Percentiles rank a stretch among this genome's conserved stretches.
Evolutionary conservation across 2,888 invertebrate species (phyloP).

Genomic region (Venusia cambrica): DNA sequence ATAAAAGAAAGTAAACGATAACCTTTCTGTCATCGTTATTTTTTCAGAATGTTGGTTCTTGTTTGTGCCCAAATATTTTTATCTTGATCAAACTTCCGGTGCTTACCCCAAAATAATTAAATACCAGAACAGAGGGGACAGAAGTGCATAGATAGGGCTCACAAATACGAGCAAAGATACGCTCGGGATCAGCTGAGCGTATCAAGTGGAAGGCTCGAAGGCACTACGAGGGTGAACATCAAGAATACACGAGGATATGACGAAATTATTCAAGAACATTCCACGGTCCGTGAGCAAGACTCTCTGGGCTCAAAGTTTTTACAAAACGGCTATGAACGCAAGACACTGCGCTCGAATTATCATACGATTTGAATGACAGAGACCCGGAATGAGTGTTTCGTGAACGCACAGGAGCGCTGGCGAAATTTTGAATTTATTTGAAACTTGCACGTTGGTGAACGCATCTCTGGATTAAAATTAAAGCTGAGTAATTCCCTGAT

Average conservation of each 20-base stretch:
- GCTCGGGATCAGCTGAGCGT: conserved; percentile 23
- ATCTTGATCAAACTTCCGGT: not conserved
- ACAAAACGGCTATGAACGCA: conserved; percentile 8
- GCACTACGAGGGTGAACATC: conserved; percentile 15
- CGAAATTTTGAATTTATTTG: too few relatives aligned
- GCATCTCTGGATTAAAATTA: too few relatives aligned
- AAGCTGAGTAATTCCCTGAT: too few relatives aligned
- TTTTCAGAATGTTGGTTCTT: too few relatives aligned
- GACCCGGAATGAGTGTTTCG: too few relatives aligned
- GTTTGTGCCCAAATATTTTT: too few relatives aligned
- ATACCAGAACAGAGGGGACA: conserved; percentile 12
- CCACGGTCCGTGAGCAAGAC: conserved; percentile 13
- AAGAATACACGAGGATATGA: conserved; percentile 14
- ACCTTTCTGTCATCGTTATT: too few relatives aligned
- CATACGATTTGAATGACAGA: conserved; percentile 21
- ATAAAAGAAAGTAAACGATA: too few relatives aligned
- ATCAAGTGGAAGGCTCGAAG: conserved; percentile 21
- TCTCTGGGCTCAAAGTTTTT: conserved; percentile 13
- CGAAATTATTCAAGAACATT: conserved; percentile 20
- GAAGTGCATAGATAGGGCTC: conserved; percentile 21
- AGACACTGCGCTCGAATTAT: conserved; percentile 17
- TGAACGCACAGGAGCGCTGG: too few relatives aligned
- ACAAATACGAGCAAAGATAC: conserved; percentile 23
- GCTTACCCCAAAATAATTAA: not conserved
- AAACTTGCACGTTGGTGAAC: too few relatives aligned